A percentile compares a stretch with the other conserved stretches of the same genome.
These are phyloP conservation scores for Gobius niger DNA, from an alignment of 2,113 vertebrate species.

Conservation along the genomic window DNA sequence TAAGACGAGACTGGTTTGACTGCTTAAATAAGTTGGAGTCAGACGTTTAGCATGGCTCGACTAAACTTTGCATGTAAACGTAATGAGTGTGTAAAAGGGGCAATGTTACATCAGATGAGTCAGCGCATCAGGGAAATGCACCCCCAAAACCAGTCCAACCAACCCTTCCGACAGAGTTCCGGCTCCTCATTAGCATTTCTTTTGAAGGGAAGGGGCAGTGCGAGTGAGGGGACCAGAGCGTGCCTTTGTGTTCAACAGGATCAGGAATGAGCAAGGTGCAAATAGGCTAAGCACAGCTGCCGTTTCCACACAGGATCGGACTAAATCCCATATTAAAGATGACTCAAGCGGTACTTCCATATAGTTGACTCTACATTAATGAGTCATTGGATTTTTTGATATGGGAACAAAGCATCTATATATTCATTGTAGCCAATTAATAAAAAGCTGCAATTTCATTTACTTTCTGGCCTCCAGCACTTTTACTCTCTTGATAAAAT, in stretches of 20 bases:
- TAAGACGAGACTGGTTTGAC: too few species aligned
- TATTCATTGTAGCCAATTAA: too few species aligned
- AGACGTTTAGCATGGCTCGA: too few species aligned
- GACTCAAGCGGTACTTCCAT: too few species aligned
- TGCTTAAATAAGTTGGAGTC: too few species aligned
- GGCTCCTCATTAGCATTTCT: conserved; percentile 49
- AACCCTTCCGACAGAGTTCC: conserved; percentile 13
- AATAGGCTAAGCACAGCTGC: not conserved
- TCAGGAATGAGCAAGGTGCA: conserved; percentile 28
- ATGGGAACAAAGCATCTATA: too few species aligned
- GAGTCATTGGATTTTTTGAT: too few species aligned
- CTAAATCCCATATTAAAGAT: not conserved
- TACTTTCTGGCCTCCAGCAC: too few species aligned
- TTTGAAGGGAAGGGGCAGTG: conserved; percentile 22
- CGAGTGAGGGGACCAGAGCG: conserved; percentile 35
- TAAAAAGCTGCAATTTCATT: too few species aligned
- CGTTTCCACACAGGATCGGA: not conserved
- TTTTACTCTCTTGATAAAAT: too few species aligned
- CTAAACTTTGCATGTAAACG: not conserved
- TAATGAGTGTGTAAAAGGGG: not conserved
- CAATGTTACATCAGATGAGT: not conserved
- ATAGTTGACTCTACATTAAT: too few species aligned
- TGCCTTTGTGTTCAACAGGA: conserved; percentile 31
- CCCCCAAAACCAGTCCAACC: not conserved
- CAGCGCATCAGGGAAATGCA: not conserved